Evolutionary conservation across 2,888 invertebrate genomes (phyloP), one percentile per base, ranked within the genome.

Genomic region (Morpho achilles): DNA sequence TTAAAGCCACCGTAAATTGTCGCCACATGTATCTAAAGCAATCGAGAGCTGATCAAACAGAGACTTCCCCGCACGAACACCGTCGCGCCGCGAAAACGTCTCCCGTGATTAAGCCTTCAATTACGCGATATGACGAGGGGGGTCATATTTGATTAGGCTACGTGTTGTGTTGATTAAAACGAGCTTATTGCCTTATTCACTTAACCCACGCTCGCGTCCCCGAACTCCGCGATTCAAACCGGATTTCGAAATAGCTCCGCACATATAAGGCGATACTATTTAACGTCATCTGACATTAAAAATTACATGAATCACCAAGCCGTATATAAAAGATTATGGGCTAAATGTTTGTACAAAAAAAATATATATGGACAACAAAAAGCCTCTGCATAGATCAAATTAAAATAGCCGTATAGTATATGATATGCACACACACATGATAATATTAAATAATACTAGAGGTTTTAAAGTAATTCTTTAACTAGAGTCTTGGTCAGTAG

Each of bases 121-220:
- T 88, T 88, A 87, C 85, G 75, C 80, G 79, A 84, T 87, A 86
- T 86, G 84, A 84, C 84, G 82, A 83, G 82, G 80, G 16, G 87
- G 83, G 82, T 87, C 84, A 88, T 89, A 87, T 90, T 89, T 88
- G 88, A 88, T 88, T 87, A 90, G 83, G 81, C 80, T 82, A 84
- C 82, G 81, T 82, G 86, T 87, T 85, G 82, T 86, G 86, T 87
- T 87, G 84, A 88, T 89, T 88, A 88, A 88, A 87, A 82, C 77
- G 77, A 87, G 83, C 84, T 86, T 87, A 87, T 88, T 88, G 85
- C 84, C 80, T 82, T 85, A 87, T 83, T 84, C 82, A 80, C 79
- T 85, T 80, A 77, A 72, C 76, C 77, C 76, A 77, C 79, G 72
- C 75, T 63, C 62, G 69, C 32, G 49, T 57, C 47, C 39, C 44